Evolutionary conservation across 2,113 vertebrate species (phyloP).

Genomic region (Hirundichthys speculiger): DNA sequence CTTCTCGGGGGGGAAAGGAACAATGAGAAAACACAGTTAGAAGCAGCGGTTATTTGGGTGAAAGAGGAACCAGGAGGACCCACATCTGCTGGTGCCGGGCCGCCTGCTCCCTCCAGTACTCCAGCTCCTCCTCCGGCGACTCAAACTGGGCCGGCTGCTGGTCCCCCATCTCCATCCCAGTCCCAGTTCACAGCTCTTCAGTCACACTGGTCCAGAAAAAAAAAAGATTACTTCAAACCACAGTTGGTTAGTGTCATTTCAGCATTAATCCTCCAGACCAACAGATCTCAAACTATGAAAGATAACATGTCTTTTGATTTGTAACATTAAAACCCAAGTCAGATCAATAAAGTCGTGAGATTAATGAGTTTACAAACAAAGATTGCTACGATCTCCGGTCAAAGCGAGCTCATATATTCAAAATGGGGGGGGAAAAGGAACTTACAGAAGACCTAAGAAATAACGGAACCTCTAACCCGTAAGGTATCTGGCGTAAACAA

Average conservation of each 20-base stretch:
- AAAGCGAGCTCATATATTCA: not conserved
- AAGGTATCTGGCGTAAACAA: not conserved
- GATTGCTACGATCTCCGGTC: not conserved
- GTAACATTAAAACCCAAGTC: no score
- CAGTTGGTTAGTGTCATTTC: no score
- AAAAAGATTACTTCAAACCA: no score
- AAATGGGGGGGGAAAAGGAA: no score
- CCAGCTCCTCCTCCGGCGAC: conserved; percentile 87
- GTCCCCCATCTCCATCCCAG: conserved; percentile 85
- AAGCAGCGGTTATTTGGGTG: not conserved
- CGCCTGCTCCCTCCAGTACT: conserved; percentile 90
- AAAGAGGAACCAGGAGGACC: not conserved
- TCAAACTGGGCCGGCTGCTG: conserved; percentile 77
- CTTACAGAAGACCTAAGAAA: not conserved
- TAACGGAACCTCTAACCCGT: conserved; percentile 4
- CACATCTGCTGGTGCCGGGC: conserved; percentile 88
- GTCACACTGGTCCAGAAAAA: not conserved
- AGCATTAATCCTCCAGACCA: no score
- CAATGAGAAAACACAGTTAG: not conserved
- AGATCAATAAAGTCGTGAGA: not conserved
- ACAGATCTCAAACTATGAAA: no score
- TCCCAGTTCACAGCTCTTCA: not conserved
- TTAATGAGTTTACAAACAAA: not conserved
- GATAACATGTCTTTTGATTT: not conserved
- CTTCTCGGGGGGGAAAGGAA: not conserved